These are phyloP conservation scores for Sebastes aleutianus DNA, from an alignment of 2,797 vertebrate species.

Conservation along the genomic window DNA sequence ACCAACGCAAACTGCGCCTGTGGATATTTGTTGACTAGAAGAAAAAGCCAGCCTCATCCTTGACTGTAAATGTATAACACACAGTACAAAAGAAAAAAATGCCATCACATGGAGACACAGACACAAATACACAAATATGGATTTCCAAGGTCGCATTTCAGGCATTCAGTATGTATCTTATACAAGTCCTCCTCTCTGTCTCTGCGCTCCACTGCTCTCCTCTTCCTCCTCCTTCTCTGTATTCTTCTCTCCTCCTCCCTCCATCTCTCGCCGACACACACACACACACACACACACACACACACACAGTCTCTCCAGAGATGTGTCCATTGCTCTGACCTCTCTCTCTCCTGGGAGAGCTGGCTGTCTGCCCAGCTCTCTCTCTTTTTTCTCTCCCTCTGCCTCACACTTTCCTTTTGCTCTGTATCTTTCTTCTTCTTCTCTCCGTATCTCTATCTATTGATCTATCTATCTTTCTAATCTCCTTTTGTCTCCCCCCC, in stretches of 20 bases:
- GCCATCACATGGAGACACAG: background rate
- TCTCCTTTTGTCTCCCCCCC: slow-evolving; percentile 58
- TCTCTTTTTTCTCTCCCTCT: slow-evolving; percentile 27
- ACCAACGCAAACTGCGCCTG: background rate
- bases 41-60: background rate
- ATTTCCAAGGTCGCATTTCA: slow-evolving; percentile 72
- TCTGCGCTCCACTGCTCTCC: slow-evolving; percentile 59
- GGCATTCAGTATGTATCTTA: slow-evolving; percentile 54
- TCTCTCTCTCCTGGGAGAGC: slow-evolving; percentile 69
- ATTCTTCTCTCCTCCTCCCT: slow-evolving; percentile 65
- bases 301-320: slow-evolving; percentile 44
- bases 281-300: background rate
- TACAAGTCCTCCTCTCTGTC: slow-evolving; percentile 58
- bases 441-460: slow-evolving; percentile 60
- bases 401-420: slow-evolving; percentile 58
- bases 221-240: slow-evolving; percentile 58
- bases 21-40: background rate
- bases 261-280: slow-evolving; percentile 31
- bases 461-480: slow-evolving; percentile 69
- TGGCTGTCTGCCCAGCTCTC: slow-evolving; percentile 69
- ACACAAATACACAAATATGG: slow-evolving; percentile 34
- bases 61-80: background rate
- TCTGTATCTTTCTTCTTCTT: slow-evolving; percentile 44
- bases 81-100: background rate
- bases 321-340: slow-evolving; percentile 77